Percentiles rank a stretch among this genome's conserved stretches.
Conservation (phyloP, 1,140 invertebrate species). For the Drosophila equinoxialis region DNA sequence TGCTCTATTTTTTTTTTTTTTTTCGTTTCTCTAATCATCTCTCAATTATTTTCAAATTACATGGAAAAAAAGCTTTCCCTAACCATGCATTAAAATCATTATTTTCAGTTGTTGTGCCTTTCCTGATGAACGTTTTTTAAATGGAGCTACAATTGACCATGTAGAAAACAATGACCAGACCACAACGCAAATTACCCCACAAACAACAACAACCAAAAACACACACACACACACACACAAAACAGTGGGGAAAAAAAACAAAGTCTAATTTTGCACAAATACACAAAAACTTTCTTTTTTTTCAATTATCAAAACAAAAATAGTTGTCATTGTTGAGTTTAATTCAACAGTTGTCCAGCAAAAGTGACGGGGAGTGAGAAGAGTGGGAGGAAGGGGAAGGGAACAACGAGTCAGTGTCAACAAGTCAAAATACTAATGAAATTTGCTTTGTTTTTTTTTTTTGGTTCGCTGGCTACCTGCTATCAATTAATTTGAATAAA, state of each 20-base stretch:
- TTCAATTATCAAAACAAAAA: slow-evolving; percentile 47
- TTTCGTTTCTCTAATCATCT: slow-evolving; percentile 8
- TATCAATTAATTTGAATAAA: slow-evolving; percentile 54
- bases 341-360: slow-evolving; percentile 8
- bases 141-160: slow-evolving; percentile 37
- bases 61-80: slow-evolving; percentile 36
- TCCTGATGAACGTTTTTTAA: slow-evolving; percentile 29
- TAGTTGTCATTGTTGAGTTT: slow-evolving; percentile 26
- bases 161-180: slow-evolving; percentile 49
- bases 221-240: too few species aligned
- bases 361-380: not conserved
- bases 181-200: slow-evolving; percentile 31
- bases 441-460: slow-evolving; percentile 35
- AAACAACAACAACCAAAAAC: not conserved
- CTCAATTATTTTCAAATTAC: slow-evolving; percentile 55
- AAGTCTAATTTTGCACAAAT: slow-evolving; percentile 45
- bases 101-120: slow-evolving; percentile 26
- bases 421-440: slow-evolving; percentile 28
- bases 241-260: slow-evolving; percentile 27
- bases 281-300: slow-evolving; percentile 42
- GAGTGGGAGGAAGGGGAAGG: not conserved
- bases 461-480: slow-evolving; percentile 29
- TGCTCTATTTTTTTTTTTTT: slow-evolving; percentile 23
- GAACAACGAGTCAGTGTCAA: slow-evolving; percentile 37
- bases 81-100: slow-evolving; percentile 31